These are phyloP conservation scores for Neodiprion lecontei DNA, from an alignment of 1,140 invertebrate species.

Conservation along the genomic window DNA sequence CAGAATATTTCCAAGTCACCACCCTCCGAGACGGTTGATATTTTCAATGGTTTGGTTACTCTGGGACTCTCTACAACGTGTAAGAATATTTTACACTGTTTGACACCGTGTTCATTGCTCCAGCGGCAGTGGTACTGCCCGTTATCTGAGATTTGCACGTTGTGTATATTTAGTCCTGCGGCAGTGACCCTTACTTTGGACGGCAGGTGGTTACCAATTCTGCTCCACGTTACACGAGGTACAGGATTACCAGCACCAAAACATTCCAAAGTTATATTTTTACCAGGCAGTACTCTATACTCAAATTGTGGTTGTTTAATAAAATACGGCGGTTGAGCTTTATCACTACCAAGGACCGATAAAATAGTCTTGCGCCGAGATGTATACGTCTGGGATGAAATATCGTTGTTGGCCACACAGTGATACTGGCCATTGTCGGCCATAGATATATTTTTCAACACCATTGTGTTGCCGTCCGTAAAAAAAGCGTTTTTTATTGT, in stretches of 20 bases:
- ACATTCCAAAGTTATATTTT: slow-evolving; percentile 66
- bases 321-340: slow-evolving; percentile 40
- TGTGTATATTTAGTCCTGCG: slow-evolving; percentile 46
- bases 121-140: slow-evolving; percentile 59
- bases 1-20: slow-evolving; percentile 72
- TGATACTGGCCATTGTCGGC: slow-evolving; percentile 51
- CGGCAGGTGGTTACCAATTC: slow-evolving; percentile 57
- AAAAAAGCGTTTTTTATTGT: slow-evolving; percentile 39
- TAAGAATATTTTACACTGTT: slow-evolving; percentile 56
- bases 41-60: slow-evolving; percentile 65
- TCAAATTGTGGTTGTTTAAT: slow-evolving; percentile 54
- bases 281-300: slow-evolving; percentile 51
- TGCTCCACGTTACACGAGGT: slow-evolving; percentile 67
- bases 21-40: slow-evolving; percentile 70
- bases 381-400: slow-evolving; percentile 41
- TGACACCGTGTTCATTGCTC: slow-evolving; percentile 48
- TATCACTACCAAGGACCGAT: slow-evolving; percentile 36
- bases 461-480: slow-evolving; percentile 47
- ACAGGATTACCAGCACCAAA: slow-evolving; percentile 68
- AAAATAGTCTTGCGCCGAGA: slow-evolving; percentile 48
- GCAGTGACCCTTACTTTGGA: slow-evolving; percentile 38
- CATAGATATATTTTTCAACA: slow-evolving; percentile 45
- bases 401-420: slow-evolving; percentile 55
- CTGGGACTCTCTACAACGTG: slow-evolving; percentile 65
- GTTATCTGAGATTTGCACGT: slow-evolving; percentile 48